Conservation (phyloP, 2,797 vertebrate genomes). For the Oryzias dopingdopingensis region DNA sequence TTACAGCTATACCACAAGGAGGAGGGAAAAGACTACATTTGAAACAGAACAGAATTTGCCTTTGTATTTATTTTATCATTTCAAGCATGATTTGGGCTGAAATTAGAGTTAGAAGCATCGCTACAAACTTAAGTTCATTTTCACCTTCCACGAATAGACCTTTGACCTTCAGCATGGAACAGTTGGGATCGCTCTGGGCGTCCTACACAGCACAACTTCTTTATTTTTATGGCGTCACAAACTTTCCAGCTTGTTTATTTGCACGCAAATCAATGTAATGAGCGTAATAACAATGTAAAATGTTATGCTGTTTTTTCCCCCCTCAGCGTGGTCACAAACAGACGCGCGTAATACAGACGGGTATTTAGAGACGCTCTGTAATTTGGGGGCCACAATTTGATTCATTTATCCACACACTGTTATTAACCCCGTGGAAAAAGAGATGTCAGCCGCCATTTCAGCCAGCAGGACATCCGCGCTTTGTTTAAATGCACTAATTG, state of each 20-base stretch:
- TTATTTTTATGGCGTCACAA: constrained; percentile 61
- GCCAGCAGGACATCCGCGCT: constrained; percentile 84
- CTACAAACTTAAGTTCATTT: constrained; percentile 32
- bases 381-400: constrained; percentile 85
- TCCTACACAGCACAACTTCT: constrained; percentile 27
- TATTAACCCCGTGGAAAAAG: constrained; percentile 85
- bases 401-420: constrained; percentile 86
- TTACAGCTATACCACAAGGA: constrained; percentile 49
- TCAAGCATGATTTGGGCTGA: constrained; percentile 30
- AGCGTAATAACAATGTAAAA: constrained; percentile 83
- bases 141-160: too few species aligned
- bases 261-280: constrained; percentile 78
- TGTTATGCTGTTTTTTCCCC: constrained; percentile 58
- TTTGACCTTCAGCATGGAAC: too few species aligned
- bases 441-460: constrained; percentile 85
- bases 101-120: constrained; percentile 34
- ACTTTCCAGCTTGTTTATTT: constrained; percentile 74
- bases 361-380: constrained; percentile 85
- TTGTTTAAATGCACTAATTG: constrained; percentile 88
- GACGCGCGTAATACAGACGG: constrained; percentile 80
- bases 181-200: too few species aligned
- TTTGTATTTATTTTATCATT: constrained; percentile 33
- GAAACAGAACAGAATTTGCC: too few species aligned
- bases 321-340: constrained; percentile 75
- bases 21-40: constrained; percentile 64